Percentiles rank a stretch among this genome's conserved stretches.
These are phyloP conservation scores for Ephestia elutella DNA, from an alignment of 1,140 invertebrate species.

Conservation along the genomic window DNA sequence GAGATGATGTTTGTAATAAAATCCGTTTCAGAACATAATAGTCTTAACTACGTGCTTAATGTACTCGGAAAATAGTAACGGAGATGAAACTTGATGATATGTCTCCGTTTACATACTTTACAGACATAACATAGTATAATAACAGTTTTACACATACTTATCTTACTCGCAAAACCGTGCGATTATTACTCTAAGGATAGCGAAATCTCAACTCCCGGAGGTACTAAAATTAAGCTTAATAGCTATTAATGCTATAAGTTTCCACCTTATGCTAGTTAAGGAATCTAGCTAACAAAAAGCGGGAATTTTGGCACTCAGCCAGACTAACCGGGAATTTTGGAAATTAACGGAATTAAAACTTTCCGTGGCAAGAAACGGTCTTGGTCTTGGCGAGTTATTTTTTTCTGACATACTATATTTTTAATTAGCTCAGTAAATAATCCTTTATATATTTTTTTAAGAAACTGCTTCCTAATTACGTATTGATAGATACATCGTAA, in stretches of 20 bases:
- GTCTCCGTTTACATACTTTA: background rate
- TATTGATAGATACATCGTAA: no score
- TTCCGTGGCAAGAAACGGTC: background rate
- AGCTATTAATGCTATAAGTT: background rate
- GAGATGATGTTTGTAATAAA: no score
- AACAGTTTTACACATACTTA: background rate
- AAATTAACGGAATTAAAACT: slow-evolving; percentile 1
- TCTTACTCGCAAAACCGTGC: background rate
- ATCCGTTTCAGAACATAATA: no score
- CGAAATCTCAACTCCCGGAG: background rate
- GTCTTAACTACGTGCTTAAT: no score
- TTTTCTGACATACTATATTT: background rate
- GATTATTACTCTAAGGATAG: background rate
- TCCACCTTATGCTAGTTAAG: slow-evolving; percentile 1
- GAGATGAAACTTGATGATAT: no score
- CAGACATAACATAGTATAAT: background rate
- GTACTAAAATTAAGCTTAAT: slow-evolving; percentile 1
- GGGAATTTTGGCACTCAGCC: background rate
- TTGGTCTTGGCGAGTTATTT: background rate
- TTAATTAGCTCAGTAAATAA: background rate
- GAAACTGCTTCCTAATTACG: no score
- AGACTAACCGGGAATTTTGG: background rate
- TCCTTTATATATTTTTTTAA: no score
- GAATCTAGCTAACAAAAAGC: slow-evolving; percentile 3
- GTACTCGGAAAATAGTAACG: no score